These are phyloP conservation scores for Orchestes rusci DNA, from an alignment of 2,888 invertebrate species.

Conservation along the genomic window DNA sequence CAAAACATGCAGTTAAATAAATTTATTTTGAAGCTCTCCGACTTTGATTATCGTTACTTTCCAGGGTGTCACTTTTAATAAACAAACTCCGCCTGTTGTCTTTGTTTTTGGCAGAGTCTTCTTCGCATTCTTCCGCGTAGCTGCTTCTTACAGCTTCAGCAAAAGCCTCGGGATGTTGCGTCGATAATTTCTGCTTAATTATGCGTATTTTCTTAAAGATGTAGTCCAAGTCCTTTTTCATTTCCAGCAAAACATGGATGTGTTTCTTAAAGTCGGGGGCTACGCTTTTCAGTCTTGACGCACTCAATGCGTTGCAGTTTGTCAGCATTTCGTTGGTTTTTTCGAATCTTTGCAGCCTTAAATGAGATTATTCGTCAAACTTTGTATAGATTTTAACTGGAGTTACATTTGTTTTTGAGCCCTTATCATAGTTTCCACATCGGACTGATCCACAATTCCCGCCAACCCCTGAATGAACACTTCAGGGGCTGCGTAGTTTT, in stretches of 20 bases:
- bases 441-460: slow-evolving; percentile 84
- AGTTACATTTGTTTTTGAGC: slow-evolving; percentile 88
- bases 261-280: slow-evolving; percentile 86
- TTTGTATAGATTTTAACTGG: not conserved
- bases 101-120: slow-evolving; percentile 25
- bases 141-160: slow-evolving; percentile 49
- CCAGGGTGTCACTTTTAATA: slow-evolving; percentile 27
- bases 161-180: slow-evolving; percentile 55
- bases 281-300: slow-evolving; percentile 77
- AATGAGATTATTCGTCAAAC: not conserved
- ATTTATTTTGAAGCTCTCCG: slow-evolving; percentile 30
- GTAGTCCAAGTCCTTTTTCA: slow-evolving; percentile 91
- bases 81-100: slow-evolving; percentile 31
- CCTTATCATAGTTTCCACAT: slow-evolving; percentile 81
- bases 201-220: slow-evolving; percentile 87
- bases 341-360: slow-evolving; percentile 89
- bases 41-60: slow-evolving; percentile 24
- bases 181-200: slow-evolving; percentile 69
- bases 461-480: slow-evolving; percentile 89
- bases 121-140: slow-evolving; percentile 41
- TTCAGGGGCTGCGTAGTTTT: slow-evolving; percentile 84
- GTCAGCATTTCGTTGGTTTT: slow-evolving; percentile 99
- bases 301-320: slow-evolving; percentile 92
- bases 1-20: not conserved
- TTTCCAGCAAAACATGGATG: slow-evolving; percentile 76